Percentiles rank a stretch among this genome's conserved stretches.
These are phyloP conservation scores for Parochlus steinenii DNA, from an alignment of 2,888 invertebrate genomes.

Conservation along the genomic window DNA sequence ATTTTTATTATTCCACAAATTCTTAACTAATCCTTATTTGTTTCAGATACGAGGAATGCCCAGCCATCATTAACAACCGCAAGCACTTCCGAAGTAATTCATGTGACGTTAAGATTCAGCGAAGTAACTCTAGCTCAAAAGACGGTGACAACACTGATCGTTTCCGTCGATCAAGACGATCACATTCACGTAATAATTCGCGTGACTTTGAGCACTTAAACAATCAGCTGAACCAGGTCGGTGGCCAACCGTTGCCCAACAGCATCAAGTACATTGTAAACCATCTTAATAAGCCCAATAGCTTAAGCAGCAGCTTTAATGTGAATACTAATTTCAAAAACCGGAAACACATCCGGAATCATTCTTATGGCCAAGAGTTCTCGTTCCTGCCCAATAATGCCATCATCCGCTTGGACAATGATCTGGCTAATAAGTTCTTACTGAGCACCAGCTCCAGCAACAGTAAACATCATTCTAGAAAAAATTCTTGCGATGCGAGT, in stretches of 20 bases:
- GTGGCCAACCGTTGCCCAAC: constrained; percentile 16
- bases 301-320: constrained; percentile 9
- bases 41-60: constrained; percentile 27
- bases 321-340: constrained; percentile 8
- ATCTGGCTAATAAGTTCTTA: constrained; percentile 24
- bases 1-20: neutral
- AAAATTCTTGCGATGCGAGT: constrained; percentile 12
- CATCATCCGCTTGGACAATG: constrained; percentile 25
- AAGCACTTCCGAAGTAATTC: constrained; percentile 31
- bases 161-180: constrained; percentile 18
- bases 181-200: constrained; percentile 31
- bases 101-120: constrained; percentile 30
- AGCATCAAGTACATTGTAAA: constrained; percentile 30
- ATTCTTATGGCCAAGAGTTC: constrained; percentile 31
- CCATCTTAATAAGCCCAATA: constrained; percentile 21
- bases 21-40: constrained; percentile 1
- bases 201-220: constrained; percentile 27
- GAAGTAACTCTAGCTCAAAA: constrained; percentile 22
- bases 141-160: constrained; percentile 19
- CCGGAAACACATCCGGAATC: constrained; percentile 30
- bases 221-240: constrained; percentile 9
- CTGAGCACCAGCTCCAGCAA: constrained; percentile 9
- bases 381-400: constrained; percentile 27
- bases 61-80: constrained; percentile 20
- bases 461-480: constrained; percentile 12